Evolutionary conservation across 2,113 vertebrate species (phyloP), one percentile per base, ranked within the genome.

Genomic region (Microtus ochrogaster): DNA sequence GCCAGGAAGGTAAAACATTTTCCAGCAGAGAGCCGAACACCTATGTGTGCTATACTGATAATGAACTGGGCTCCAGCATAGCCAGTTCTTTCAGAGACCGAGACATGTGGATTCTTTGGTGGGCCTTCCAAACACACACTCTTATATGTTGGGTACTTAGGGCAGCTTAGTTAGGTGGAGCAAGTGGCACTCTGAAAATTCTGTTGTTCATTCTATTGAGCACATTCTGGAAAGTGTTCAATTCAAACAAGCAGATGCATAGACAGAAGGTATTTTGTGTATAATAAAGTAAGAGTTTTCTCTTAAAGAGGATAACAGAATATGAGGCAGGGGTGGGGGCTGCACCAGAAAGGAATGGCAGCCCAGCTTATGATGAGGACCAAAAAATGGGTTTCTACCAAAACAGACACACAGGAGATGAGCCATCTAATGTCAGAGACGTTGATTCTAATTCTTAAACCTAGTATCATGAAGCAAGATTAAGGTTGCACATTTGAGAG

Each of bases 301-400:
- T 83, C 19, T 85, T 86, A 52, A 90, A 87, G 33, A 1, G 1
- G 1, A 41, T 73, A 36, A 85, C 28, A 92, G 44, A 22, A 26
- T 12, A 5, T 21, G 1, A 55, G 12, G 24, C 10, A 47, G 9
- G 26, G 7, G 1, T 5, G 0, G 9, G n/a, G 4, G 4, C 4
- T 55, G 26, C 83, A 30, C 2, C 28, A 63, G 91, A 36, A 66
- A 55, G 36, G 41, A 7, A 39, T 3, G n/a, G 36, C n/a, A 74
- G 52, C 21, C 19, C 13, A 9, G 26, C 4, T 3, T 47, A 19
- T 28, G 41, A 44, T 8, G 4, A 61, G 72, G 47, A 30, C 26
- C 4, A 22, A 74, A 17, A 13, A 70, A 44, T 28, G 52, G 58
- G 13, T 89, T 91, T 93, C 73, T 52, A 14, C 28, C 13, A 41